These are phyloP conservation scores for Nerophis lumbriciformis DNA, from an alignment of 2,113 vertebrate species.

Conservation along the genomic window DNA sequence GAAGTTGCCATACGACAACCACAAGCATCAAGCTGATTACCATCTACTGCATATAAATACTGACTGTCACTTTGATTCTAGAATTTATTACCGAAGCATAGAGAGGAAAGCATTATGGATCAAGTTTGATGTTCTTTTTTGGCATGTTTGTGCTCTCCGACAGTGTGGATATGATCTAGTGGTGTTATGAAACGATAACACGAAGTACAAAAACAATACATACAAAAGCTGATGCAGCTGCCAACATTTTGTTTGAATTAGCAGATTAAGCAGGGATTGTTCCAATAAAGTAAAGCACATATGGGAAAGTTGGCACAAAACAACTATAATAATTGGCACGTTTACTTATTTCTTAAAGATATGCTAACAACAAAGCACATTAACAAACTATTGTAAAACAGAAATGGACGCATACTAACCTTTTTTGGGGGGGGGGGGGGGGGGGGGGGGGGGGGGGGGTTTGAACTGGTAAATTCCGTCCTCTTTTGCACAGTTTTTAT, in stretches of 20 bases:
- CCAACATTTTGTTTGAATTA: slow-evolving; percentile 51
- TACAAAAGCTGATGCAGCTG: slow-evolving; percentile 32
- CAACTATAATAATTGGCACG: slow-evolving; percentile 10
- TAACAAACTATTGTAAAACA: no score
- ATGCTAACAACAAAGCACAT: no score
- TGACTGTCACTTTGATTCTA: slow-evolving; percentile 14
- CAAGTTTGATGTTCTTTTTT: no score
- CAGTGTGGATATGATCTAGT: background rate
- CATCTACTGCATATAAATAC: slow-evolving; percentile 19
- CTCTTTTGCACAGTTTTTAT: no score
- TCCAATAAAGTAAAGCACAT: slow-evolving; percentile 54
- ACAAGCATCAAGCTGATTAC: slow-evolving; percentile 21
- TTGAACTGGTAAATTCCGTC: no score
- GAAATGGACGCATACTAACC: no score
- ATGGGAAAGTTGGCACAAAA: slow-evolving; percentile 34
- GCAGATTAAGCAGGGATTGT: slow-evolving; percentile 25
- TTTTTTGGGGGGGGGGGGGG: no score
- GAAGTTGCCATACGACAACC: slow-evolving; percentile 15
- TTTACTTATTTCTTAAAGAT: no score
- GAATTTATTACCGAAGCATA: slow-evolving; percentile 7
- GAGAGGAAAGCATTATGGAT: no score
- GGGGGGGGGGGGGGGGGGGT: no score
- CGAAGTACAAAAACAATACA: slow-evolving; percentile 41
- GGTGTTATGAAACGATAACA: slow-evolving; percentile 23
- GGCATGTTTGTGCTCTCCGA: background rate